Evolutionary conservation across 2,113 vertebrate genomes (phyloP).

Genomic region (Morphnarchus princeps): DNA sequence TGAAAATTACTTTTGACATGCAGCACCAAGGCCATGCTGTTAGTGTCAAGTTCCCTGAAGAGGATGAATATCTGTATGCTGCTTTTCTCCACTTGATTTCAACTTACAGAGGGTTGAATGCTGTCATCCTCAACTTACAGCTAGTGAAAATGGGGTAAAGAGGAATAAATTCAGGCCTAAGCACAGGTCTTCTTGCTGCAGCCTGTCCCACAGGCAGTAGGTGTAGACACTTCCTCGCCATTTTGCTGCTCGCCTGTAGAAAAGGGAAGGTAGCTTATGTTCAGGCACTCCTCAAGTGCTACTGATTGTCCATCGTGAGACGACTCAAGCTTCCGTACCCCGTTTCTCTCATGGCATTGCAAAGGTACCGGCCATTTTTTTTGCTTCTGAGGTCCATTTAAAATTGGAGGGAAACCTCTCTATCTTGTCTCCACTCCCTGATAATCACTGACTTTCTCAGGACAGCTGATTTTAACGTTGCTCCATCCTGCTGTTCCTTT

Average conservation of each 20-base stretch:
- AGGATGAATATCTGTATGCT: not conserved
- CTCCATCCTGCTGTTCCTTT: not conserved
- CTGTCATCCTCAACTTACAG: not conserved
- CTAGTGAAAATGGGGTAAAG: not conserved
- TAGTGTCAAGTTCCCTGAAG: not conserved
- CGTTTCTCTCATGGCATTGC: not conserved
- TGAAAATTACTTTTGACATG: not conserved
- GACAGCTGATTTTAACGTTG: not conserved
- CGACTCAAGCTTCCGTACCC: not conserved
- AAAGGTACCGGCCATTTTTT: not conserved
- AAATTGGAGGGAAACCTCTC: not conserved
- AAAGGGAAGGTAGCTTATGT: not conserved
- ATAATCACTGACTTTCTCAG: not conserved
- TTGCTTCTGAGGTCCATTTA: not conserved
- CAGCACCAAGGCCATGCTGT: not conserved
- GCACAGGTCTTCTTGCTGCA: not conserved
- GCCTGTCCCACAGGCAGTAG: not conserved
- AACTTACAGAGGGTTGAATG: not conserved
- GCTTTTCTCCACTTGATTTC: not conserved
- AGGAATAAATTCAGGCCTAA: not conserved
- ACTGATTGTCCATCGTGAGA: not conserved
- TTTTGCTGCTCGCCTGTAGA: not conserved
- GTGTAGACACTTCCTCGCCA: not conserved
- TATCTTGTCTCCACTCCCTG: not conserved
- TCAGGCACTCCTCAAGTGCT: not conserved